A percentile compares a stretch with the other conserved stretches of the same genome.
Evolutionary conservation across 2,113 vertebrate species (phyloP).

Genomic region (Emydura subglobosa): DNA sequence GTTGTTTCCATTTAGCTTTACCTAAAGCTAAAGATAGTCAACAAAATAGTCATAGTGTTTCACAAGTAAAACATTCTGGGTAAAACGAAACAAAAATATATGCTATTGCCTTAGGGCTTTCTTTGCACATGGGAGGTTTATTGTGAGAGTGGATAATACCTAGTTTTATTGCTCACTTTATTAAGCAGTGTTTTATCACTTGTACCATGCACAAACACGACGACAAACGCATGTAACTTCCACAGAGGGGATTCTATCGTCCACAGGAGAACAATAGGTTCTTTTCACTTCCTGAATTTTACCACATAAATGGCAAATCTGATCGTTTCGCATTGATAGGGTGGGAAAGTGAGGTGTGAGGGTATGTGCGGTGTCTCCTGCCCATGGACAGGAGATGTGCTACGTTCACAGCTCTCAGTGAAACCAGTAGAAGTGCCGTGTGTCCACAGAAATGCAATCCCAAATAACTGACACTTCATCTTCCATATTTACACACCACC

Average conservation of each 20-base stretch:
- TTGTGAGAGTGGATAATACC: slow-evolving; percentile 54
- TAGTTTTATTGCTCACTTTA: slow-evolving; percentile 71
- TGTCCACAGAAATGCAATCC: slow-evolving; percentile 18
- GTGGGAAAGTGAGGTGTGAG: slow-evolving; percentile 55
- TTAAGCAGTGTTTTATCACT: slow-evolving; percentile 68
- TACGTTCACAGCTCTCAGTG: slow-evolving; percentile 49
- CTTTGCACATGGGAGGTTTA: slow-evolving; percentile 58
- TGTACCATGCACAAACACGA: slow-evolving; percentile 75
- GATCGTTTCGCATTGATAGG: slow-evolving; percentile 53
- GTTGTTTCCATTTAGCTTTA: slow-evolving; percentile 46
- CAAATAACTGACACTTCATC: slow-evolving; percentile 37
- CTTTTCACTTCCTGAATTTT: slow-evolving; percentile 54
- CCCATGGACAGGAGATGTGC: slow-evolving; percentile 52
- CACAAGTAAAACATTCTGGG: slow-evolving; percentile 25
- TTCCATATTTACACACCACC: slow-evolving; percentile 60
- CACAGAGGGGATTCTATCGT: slow-evolving; percentile 54
- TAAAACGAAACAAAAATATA: slow-evolving; percentile 38
- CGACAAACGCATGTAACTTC: slow-evolving; percentile 63
- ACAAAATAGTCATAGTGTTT: background rate
- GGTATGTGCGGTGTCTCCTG: slow-evolving; percentile 59
- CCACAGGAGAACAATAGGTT: slow-evolving; percentile 24
- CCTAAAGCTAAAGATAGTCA: slow-evolving; percentile 48
- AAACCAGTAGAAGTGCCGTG: slow-evolving; percentile 39
- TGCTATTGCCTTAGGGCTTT: slow-evolving; percentile 32
- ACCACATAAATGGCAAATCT: slow-evolving; percentile 48